Conservation (phyloP, 2,888 invertebrate genomes). For the Oxytorus armatus region DNA sequence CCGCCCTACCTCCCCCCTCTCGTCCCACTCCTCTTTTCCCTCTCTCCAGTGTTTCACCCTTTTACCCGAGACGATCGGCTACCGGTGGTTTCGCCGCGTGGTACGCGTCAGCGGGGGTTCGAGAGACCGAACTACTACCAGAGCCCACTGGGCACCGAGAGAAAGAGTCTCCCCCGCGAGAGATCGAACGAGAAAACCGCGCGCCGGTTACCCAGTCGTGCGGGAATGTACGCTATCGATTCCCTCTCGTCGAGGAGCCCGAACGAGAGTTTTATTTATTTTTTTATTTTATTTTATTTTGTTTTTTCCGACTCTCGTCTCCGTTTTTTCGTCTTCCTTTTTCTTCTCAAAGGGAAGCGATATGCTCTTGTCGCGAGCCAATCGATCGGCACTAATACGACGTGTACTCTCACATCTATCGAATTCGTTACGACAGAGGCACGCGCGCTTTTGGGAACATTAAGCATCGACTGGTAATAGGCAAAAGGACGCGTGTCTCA, state of each 20-base stretch:
- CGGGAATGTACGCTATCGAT: slow-evolving; percentile 60
- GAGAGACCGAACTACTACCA: slow-evolving; percentile 56
- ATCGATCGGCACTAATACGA: slow-evolving; percentile 36
- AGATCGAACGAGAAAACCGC: slow-evolving; percentile 13
- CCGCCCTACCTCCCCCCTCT: neutral
- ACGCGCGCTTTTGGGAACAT: neutral
- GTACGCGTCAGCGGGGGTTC: slow-evolving; percentile 64
- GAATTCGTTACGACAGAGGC: slow-evolving; percentile 43
- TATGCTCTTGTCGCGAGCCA: slow-evolving; percentile 31
- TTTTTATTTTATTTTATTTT: neutral
- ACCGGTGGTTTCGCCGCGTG: slow-evolving; percentile 56
- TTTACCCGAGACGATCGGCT: slow-evolving; percentile 37
- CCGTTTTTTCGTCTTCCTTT: too few species aligned
- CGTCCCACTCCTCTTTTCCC: neutral
- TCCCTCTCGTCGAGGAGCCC: slow-evolving; percentile 26
- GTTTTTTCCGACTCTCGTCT: too few species aligned
- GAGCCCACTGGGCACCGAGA: too few species aligned
- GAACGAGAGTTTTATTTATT: slow-evolving; percentile 8
- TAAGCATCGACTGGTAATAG: neutral
- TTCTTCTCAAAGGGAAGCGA: slow-evolving; percentile 18
- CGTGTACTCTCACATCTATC: slow-evolving; percentile 25
- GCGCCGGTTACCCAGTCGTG: too few species aligned
- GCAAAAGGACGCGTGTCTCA: neutral
- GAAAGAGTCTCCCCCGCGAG: too few species aligned
- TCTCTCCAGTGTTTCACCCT: slow-evolving; percentile 8